phyloP scores from a whole-genome alignment of 2,888 invertebrate genomes.

The Chrysodeixis includens region DNA sequence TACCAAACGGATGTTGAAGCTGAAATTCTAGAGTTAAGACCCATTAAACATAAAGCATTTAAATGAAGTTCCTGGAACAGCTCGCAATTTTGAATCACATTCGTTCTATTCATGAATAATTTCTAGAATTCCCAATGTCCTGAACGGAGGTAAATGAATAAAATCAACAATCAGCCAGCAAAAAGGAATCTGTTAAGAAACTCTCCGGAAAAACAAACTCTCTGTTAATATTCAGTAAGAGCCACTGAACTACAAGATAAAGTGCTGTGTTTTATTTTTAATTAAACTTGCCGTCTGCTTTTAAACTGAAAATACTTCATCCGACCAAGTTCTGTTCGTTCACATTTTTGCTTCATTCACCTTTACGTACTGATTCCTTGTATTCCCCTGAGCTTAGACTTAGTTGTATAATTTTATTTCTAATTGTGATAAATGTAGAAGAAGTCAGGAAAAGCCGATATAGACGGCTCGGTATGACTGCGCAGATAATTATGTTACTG shows the following conservation, averaged over 20 bases:
- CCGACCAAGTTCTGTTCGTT: constrained; percentile 6
- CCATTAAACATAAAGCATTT: not conserved
- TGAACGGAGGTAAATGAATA: not conserved
- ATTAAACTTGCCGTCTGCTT: constrained; percentile 27
- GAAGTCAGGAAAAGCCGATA: too few species aligned
- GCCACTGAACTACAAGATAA: constrained; percentile 21
- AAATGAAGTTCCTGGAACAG: constrained; percentile 1
- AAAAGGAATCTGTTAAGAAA: constrained; percentile 5
- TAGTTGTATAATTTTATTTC: not conserved
- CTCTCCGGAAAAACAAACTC: not conserved
- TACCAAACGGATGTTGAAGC: not conserved
- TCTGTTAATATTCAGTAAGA: constrained; percentile 18
- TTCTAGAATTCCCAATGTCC: not conserved
- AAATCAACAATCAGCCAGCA: constrained; percentile 10
- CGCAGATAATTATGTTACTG: too few species aligned
- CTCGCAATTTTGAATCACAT: not conserved
- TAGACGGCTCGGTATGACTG: too few species aligned
- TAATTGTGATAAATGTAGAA: not conserved
- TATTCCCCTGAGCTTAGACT: not conserved
- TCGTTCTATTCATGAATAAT: not conserved
- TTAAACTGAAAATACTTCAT: constrained; percentile 16
- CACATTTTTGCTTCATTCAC: constrained; percentile 12
- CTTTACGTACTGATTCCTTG: not conserved
- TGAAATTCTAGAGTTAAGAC: not conserved
- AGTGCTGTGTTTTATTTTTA: constrained; percentile 24